Conservation (phyloP, 2,888 invertebrate species). For the Pomacea canaliculata region DNA sequence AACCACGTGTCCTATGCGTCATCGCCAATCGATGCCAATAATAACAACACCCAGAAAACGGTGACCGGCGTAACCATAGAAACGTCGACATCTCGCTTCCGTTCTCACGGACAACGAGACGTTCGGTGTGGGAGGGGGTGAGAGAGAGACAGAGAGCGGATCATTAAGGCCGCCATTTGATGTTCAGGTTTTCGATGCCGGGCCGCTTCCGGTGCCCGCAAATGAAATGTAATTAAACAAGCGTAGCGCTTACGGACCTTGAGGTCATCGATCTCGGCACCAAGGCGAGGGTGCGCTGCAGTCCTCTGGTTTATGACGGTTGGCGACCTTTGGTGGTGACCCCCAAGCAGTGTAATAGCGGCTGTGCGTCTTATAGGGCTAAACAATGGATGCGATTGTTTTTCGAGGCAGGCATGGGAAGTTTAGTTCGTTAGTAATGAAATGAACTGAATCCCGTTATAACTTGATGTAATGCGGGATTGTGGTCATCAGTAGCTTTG, state of each 20-base stretch:
- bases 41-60: slow-evolving; percentile 14
- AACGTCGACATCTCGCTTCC: slow-evolving; percentile 22
- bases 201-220: slow-evolving; percentile 11
- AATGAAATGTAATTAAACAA: slow-evolving; percentile 27
- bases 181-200: slow-evolving; percentile 6
- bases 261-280: slow-evolving; percentile 1
- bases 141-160: neutral
- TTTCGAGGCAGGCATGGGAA: too few relatives aligned
- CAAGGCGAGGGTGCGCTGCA: too few relatives aligned
- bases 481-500: too few relatives aligned
- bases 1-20: slow-evolving; percentile 26
- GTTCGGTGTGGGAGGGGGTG: too few relatives aligned
- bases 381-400: too few relatives aligned
- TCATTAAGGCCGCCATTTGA: slow-evolving; percentile 23
- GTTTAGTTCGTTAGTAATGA: too few relatives aligned
- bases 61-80: slow-evolving; percentile 14
- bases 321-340: too few relatives aligned
- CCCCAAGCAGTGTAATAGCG: too few relatives aligned
- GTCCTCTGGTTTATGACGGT: too few relatives aligned
- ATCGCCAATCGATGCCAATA: slow-evolving; percentile 6
- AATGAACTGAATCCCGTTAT: too few relatives aligned
- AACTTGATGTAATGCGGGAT: too few relatives aligned
- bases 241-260: slow-evolving; percentile 21
- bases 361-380: too few relatives aligned
- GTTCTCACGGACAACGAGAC: slow-evolving; percentile 14